Conservation (phyloP, 2,797 vertebrate genomes). For the Clamator glandarius region DNA sequence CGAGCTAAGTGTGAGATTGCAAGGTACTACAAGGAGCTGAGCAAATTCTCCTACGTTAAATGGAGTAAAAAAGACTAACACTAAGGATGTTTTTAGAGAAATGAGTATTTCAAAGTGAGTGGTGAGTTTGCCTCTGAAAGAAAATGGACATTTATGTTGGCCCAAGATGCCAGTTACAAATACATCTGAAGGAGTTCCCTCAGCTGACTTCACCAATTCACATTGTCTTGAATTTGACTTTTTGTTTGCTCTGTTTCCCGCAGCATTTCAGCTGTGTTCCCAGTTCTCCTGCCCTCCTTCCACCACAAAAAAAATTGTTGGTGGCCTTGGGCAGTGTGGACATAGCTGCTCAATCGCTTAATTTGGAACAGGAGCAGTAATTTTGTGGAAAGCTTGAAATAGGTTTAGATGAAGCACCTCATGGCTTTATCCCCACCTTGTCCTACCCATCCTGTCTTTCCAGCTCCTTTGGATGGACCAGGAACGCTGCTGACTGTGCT, state of each 20-base stretch:
- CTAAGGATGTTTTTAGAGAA: neutral
- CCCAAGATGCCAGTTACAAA: neutral
- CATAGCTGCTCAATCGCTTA: neutral
- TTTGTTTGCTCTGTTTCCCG: neutral
- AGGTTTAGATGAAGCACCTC: too few relatives aligned
- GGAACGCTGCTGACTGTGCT: too few relatives aligned
- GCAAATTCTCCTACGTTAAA: neutral
- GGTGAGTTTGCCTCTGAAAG: neutral
- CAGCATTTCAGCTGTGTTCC: neutral
- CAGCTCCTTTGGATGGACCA: too few relatives aligned
- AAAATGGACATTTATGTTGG: neutral
- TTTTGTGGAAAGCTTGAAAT: accelerated
- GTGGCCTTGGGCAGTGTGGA: neutral
- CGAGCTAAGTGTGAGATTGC: neutral
- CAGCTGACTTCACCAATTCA: neutral
- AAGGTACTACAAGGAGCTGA: neutral
- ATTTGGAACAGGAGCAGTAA: neutral
- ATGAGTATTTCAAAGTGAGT: neutral
- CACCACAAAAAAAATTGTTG: accelerated
- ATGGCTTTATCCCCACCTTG: too few relatives aligned
- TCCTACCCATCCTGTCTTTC: too few relatives aligned
- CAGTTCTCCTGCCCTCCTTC: neutral
- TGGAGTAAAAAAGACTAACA: neutral
- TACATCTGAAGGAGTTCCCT: neutral
- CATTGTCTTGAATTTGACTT: too few relatives aligned